Conservation (phyloP, 2,888 invertebrate genomes). For the Melanchra persicariae region DNA sequence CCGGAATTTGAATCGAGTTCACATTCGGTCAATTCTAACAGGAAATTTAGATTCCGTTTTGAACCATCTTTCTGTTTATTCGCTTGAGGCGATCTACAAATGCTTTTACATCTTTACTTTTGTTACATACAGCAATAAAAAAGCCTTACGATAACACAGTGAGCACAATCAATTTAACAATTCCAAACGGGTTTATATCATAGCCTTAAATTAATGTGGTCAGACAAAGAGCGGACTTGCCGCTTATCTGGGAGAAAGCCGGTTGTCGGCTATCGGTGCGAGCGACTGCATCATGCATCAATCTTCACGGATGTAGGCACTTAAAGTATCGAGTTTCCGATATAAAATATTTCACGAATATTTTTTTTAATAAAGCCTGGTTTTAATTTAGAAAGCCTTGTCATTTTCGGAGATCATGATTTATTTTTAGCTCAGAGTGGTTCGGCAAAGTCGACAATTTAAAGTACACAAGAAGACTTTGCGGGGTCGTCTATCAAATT, state of each 20-base stretch:
- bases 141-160: slow-evolving; percentile 75
- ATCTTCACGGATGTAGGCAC: slow-evolving; percentile 62
- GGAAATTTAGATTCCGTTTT: slow-evolving; percentile 77
- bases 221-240: slow-evolving; percentile 81
- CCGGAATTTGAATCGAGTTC: slow-evolving; percentile 79
- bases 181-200: slow-evolving; percentile 80
- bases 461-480: slow-evolving; percentile 34
- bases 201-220: slow-evolving; percentile 84
- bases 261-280: slow-evolving; percentile 69
- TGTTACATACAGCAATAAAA: slow-evolving; percentile 57
- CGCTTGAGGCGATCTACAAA: slow-evolving; percentile 68
- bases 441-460: slow-evolving; percentile 45
- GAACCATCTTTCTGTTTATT: slow-evolving; percentile 75
- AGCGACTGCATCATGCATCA: slow-evolving; percentile 68
- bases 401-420: slow-evolving; percentile 23
- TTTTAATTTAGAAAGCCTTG: not conserved
- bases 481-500: slow-evolving; percentile 42
- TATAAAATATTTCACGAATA: slow-evolving; percentile 56
- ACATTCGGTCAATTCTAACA: slow-evolving; percentile 76
- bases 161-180: slow-evolving; percentile 86
- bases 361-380: slow-evolving; percentile 15
- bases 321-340: slow-evolving; percentile 61
- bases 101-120: slow-evolving; percentile 61
- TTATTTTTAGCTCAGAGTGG: slow-evolving; percentile 21
- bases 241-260: slow-evolving; percentile 87